A percentile compares a stretch with the other conserved stretches of the same genome.
Evolutionary conservation across 1,140 invertebrate genomes (phyloP).

Genomic region (Uloborus diversus): DNA sequence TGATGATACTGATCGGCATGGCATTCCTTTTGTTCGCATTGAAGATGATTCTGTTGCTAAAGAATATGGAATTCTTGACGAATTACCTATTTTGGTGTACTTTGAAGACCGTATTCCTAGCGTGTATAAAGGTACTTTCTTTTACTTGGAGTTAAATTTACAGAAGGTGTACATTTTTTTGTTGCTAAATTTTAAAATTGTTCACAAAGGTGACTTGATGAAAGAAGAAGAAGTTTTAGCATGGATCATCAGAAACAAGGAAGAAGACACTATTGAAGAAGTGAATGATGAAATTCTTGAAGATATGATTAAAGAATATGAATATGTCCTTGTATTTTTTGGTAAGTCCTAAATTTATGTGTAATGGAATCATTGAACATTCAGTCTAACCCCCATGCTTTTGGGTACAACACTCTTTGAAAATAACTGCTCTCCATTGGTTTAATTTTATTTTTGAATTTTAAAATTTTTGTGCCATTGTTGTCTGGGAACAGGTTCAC

Average conservation of each 20-base stretch:
- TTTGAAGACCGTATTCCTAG: conserved; percentile 62
- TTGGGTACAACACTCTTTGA: no score
- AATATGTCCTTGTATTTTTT: conserved; percentile 62
- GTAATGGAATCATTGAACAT: no score
- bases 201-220: conserved; percentile 81
- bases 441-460: no score
- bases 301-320: conserved; percentile 60
- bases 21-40: conserved; percentile 63
- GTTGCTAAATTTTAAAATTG: background rate
- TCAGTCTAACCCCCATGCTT: no score
- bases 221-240: conserved; percentile 91
- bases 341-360: no score
- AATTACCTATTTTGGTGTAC: conserved; percentile 61
- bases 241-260: conserved; percentile 91
- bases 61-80: conserved; percentile 61
- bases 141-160: background rate
- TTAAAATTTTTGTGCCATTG: no score
- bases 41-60: conserved; percentile 61
- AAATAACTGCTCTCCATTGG: no score
- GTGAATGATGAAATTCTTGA: conserved; percentile 73
- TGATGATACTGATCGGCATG: conserved; percentile 61
- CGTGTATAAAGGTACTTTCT: conserved; percentile 59
- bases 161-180: no score
- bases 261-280: conserved; percentile 91
- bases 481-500: no score